These are phyloP conservation scores for Ophthalmolycus amberensis DNA, from an alignment of 2,113 vertebrate genomes.

Conservation along the genomic window DNA sequence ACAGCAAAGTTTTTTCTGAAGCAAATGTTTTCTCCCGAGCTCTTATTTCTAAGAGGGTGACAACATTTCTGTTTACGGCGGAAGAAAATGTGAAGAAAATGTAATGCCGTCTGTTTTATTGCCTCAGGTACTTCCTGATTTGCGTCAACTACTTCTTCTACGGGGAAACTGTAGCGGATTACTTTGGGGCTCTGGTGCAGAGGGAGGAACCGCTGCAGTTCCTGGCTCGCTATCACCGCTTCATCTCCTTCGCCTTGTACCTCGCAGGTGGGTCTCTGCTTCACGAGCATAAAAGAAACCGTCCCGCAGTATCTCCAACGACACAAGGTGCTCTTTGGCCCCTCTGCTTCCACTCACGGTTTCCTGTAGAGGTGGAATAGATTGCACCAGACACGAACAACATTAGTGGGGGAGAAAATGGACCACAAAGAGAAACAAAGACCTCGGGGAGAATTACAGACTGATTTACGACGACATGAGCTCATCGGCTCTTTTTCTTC, in stretches of 20 bases:
- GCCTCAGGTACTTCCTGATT: conserved; percentile 93
- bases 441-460: background rate
- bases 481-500: background rate
- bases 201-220: conserved; percentile 96
- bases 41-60: background rate
- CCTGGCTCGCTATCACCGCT: conserved; percentile 96
- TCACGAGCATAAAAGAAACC: accelerated
- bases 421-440: background rate
- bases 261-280: conserved; percentile 88
- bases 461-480: background rate
- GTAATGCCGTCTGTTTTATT: background rate
- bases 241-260: conserved; percentile 98
- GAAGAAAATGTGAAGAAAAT: background rate
- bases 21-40: background rate
- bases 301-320: background rate
- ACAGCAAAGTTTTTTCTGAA: too few species aligned
- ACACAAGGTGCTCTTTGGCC: conserved; percentile 14
- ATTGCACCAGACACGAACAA: background rate
- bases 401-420: background rate
- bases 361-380: background rate
- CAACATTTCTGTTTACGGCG: background rate
- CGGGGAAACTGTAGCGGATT: conserved; percentile 97
- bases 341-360: background rate
- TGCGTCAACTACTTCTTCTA: conserved; percentile 99
- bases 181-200: conserved; percentile 94